A percentile compares a stretch with the other conserved stretches of the same genome.
Conservation (phyloP, 2,797 vertebrate species). For the Salarias fasciatus region DNA sequence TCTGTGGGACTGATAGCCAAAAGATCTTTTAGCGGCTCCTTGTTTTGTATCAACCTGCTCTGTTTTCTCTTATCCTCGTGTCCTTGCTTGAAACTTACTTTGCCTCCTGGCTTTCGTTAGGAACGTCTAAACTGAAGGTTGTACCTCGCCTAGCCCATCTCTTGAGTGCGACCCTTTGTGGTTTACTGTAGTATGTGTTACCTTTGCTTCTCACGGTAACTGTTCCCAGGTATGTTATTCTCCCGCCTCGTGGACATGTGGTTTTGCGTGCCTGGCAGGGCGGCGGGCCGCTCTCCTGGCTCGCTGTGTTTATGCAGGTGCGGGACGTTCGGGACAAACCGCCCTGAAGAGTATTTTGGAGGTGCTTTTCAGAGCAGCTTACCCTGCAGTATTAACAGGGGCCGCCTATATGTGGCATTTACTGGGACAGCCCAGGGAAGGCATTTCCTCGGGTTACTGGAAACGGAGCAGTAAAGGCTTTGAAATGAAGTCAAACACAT, state of each 20-base stretch:
- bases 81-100: slow-evolving; percentile 23
- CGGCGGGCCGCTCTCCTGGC: slow-evolving; percentile 63
- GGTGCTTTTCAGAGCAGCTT: slow-evolving; percentile 69
- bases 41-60: too few relatives aligned
- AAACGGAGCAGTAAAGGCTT: slow-evolving; percentile 69
- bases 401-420: slow-evolving; percentile 79
- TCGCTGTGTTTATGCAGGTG: slow-evolving; percentile 86
- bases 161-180: slow-evolving; percentile 33
- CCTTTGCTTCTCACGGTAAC: slow-evolving; percentile 73
- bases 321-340: slow-evolving; percentile 72
- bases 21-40: too few relatives aligned
- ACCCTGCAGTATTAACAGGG: slow-evolving; percentile 71
- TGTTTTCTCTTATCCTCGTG: slow-evolving; percentile 27
- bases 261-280: slow-evolving; percentile 70
- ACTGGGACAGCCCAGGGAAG: slow-evolving; percentile 81
- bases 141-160: slow-evolving; percentile 27
- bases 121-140: slow-evolving; percentile 19
- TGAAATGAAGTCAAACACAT: slow-evolving; percentile 42
- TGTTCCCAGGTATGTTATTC: slow-evolving; percentile 75
- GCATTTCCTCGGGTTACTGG: slow-evolving; percentile 85
- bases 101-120: slow-evolving; percentile 32
- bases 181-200: slow-evolving; percentile 48
- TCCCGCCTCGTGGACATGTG: slow-evolving; percentile 72
- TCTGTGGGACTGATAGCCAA: too few relatives aligned
- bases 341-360: slow-evolving; percentile 66